Base-by-base conservation (phyloP, 2,113 vertebrate species). In the Astatoreochromis straeleni region DNA sequence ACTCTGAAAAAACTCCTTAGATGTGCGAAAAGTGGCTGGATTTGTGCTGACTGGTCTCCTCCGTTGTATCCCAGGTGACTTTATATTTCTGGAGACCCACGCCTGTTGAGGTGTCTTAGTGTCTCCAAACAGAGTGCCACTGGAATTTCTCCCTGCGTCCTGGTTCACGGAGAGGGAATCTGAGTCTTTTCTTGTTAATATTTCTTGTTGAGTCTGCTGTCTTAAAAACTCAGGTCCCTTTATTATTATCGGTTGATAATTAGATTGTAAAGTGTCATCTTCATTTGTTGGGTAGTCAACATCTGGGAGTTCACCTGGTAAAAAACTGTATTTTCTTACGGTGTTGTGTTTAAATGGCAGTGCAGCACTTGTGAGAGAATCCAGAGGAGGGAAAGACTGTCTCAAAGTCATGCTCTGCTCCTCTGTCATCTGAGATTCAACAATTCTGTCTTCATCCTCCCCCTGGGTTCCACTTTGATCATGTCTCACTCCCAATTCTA, bases 201-300 rank as follows among this genome's bases (percentile, higher is more conserved):
- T 51, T 40, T 9, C 60, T 45, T 14, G 29, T 57, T 83, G 68
- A 54, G 2, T 47, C 9, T 17, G 40, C 35, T 9, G 3, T 79
- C 29, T 42, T 55, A 49, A 51, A 45, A 75, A n/a, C 60, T 78
- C 80, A 38, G 45, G 38, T 33, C 7, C 16, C 5, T 78, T 31
- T 7, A 13, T 78, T 78, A 11, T 9, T 58, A 38, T 16, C 3
- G 42, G 42, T 54, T 88, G 81, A 38, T 81, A 4, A 38, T 75
- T 35, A 35, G 9, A 13, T 19, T 65, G 45, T 57, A 11, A 57
- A 42, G 81, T 81, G 55, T 17, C 87, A 2, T 92, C 55, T 60
- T 94, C 81, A 2, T 85, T 8, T 7, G 33, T 85, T 68, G 92
- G 93, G 47, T 92, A 95, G 87, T 95, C 95, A 26, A 94, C 81